Base-by-base conservation (phyloP, 53 echinoderm and acorn worm species). In the Holothuria scabra region DNA sequence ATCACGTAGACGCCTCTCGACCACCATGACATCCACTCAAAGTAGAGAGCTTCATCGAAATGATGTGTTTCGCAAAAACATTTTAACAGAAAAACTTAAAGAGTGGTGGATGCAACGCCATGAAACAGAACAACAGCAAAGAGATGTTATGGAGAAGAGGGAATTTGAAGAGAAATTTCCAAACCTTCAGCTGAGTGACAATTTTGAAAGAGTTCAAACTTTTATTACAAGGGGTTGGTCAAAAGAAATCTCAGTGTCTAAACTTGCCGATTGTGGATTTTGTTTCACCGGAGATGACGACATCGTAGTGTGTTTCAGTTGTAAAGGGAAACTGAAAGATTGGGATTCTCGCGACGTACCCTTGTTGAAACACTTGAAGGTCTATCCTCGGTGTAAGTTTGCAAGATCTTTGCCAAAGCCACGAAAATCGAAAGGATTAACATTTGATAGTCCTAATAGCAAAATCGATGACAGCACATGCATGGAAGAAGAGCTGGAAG, bases 301-400 rank as follows among this genome's bases (percentile, higher is more conserved):
- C 74, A 88, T 80, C 74, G 87, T 89, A 59, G 93, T 93, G 31
- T 96, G 96, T 33, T 96, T 96, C 84, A 91, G 90, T 59, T 96
- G 96, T 60, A 90, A 93, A 59, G 96, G 93, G 25, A 93, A 88
- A 12, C 58, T 96, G 21, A 91, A 87, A 78, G 88, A 91, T 86
- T 96, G 96, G 96, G 93, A 91, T 24, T 86, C 92, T 3, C 66
- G 69, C 4, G 90, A 91, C 38, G 91, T 91, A 46, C 96, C 93
- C 24, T 90, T 91, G 88, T 88, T 86, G 16, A 91, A 91, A 38
- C 96, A 96, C 67, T 92, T 91, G 74, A 90, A 85, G 67, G 87
- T 91, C 85, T 96, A 93, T 67, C 93, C 93, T 5, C 60, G 65
- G 25, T 96, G 96, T 84, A 90, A 91, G 16, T 93, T 48, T 46